Evolutionary conservation across 53 echinoderm and acorn worm genomes (phyloP).

Genomic region (Hippasteria phrygiana): DNA sequence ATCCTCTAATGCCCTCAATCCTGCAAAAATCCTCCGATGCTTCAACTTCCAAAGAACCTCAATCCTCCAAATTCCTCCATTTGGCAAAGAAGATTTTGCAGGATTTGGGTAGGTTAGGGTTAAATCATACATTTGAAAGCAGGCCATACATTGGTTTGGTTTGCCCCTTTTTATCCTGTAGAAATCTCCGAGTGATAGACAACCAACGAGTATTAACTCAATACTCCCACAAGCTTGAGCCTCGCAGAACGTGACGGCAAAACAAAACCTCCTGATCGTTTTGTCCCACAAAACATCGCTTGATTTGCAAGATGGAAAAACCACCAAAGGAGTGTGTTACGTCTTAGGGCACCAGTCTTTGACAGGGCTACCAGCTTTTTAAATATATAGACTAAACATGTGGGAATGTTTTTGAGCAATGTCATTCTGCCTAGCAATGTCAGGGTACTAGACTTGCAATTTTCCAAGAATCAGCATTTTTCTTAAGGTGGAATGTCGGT

Average conservation of each 20-base stretch:
- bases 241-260: conserved; percentile 78
- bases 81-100: no score
- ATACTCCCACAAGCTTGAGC: conserved; percentile 89
- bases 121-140: no score
- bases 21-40: no score
- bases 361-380: neutral
- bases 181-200: conserved; percentile 90
- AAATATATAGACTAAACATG: neutral
- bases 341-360: neutral
- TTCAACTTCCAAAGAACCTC: no score
- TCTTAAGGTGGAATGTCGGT: no score
- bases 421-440: neutral
- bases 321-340: no score
- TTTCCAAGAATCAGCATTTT: neutral
- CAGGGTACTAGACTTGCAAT: neutral
- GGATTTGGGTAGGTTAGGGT: no score
- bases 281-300: neutral
- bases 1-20: no score
- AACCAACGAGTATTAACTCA: conserved; percentile 92
- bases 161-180: conserved; percentile 11
- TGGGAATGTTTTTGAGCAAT: neutral
- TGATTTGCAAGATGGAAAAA: neutral
- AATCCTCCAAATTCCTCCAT: no score
- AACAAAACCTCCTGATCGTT: no score
- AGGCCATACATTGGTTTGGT: neutral